Base-by-base conservation (phyloP, 2,888 invertebrate genomes). In the Apamea epomidion region DNA sequence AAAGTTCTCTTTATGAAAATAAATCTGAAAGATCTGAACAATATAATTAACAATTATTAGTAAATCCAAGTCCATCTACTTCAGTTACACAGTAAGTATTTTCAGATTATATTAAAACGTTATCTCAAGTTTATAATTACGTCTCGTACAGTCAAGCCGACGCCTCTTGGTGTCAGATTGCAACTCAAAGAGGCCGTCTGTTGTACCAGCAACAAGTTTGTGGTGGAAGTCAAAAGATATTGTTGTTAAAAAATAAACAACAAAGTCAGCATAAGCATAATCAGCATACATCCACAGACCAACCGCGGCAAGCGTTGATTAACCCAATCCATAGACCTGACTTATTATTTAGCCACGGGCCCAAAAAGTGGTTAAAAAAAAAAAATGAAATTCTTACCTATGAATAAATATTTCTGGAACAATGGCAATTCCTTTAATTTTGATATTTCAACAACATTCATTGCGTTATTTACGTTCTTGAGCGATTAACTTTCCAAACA, bases 161-260 rank as follows among this genome's bases (percentile, higher is more conserved):
- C 88, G 89, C 89, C 89, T 89, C 84, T 87, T 83, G 91, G 93
- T 93, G 93, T 94, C 91, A 89, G 87, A 90, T 94, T 93, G 77
- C 94, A 87, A 82, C 88, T 93, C 92, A 94, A 94, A 94, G 93
- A 87, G 85, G 84, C 90, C 90, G 93, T 93, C 92, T 94, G 94
- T 94, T 93, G 91, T 87, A 88, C 87, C 73, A 90, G 80, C 83
- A 89, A 88, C 81, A 83, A 71, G 70, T 64, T 67, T 74, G 51
- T 84, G 91, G 92, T 81, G 1, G 69, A 91, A 93, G 86, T 85
- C 54, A 87, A 21, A 74, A 80, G 81, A 62, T 8, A 0, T 25
- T 32, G 60, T 29, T 14, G 25, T 51, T 21, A 60, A 6, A n/a
- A 29, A 60, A 70, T 25, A 0, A 25, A 25, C 25, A 37, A n/a